Percentiles rank a stretch among this genome's conserved stretches.
Evolutionary conservation across 1,140 invertebrate species (phyloP).

Genomic region (Anoplophora glabripennis): DNA sequence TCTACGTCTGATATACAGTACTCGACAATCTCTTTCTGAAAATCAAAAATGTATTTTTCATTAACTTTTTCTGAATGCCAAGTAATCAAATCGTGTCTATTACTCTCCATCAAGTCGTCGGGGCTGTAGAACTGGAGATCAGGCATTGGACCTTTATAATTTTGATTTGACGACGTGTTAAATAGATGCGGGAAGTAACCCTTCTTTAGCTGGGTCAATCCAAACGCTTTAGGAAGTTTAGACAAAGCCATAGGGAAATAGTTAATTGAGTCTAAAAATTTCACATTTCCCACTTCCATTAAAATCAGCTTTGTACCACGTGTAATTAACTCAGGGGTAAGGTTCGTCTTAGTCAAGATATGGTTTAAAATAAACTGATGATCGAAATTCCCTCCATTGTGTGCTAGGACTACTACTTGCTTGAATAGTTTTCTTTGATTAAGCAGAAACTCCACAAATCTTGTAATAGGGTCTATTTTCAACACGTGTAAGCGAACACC

Average conservation of each 20-base stretch:
- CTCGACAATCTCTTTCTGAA: neutral
- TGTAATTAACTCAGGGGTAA: neutral
- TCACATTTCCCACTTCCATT: constrained; percentile 1
- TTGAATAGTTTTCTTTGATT: constrained; percentile 5
- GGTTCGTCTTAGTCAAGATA: neutral
- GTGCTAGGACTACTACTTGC: constrained; percentile 5
- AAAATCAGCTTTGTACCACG: constrained; percentile 5
- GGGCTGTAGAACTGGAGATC: neutral
- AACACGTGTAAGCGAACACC: neutral
- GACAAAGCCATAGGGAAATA: constrained; percentile 16
- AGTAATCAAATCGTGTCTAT: neutral
- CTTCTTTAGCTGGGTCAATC: no score
- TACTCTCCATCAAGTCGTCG: neutral
- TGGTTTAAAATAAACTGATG: no score
- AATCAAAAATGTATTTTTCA: neutral
- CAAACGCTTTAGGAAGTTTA: constrained; percentile 17
- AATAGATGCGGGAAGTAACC: constrained; percentile 6
- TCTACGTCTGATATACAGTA: no score
- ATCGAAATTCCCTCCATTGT: constrained; percentile 11
- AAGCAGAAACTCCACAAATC: neutral
- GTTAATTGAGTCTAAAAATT: constrained; percentile 17
- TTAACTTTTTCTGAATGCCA: neutral
- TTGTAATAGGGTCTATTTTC: neutral
- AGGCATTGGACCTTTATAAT: neutral
- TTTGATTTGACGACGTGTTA: neutral